phyloP scores from a whole-genome alignment of 1,140 invertebrate genomes.

The Dendrolimus kikuchii region DNA sequence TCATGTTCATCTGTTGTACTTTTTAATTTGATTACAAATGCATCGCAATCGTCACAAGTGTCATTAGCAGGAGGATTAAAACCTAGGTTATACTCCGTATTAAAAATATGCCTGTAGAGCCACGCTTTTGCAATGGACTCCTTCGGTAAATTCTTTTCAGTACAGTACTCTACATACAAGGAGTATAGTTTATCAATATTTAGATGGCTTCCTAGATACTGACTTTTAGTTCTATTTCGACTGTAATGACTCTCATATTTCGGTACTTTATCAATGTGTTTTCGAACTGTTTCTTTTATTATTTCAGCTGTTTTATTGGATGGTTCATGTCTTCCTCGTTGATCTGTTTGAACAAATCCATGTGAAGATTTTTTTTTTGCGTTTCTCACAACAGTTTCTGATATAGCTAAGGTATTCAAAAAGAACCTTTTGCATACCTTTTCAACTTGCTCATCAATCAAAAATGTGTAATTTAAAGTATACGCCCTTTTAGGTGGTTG shows the following conservation, averaged over 20 bases:
- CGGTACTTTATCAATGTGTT: too few relatives aligned
- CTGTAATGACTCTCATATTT: too few relatives aligned
- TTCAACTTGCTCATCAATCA: too few relatives aligned
- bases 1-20: constrained; percentile 8
- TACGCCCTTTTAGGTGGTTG: too few relatives aligned
- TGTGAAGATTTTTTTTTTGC: constrained; percentile 14
- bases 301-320: too few relatives aligned
- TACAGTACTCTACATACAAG: constrained; percentile 13
- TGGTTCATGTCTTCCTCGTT: constrained; percentile 6
- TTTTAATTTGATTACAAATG: constrained; percentile 10
- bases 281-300: too few relatives aligned
- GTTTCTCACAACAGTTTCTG: constrained; percentile 16
- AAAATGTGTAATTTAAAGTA: too few relatives aligned
- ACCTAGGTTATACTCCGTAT: constrained; percentile 13
- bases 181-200: constrained; percentile 4
- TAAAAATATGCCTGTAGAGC: constrained; percentile 15
- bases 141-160: constrained; percentile 11
- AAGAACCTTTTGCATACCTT: constrained; percentile 10
- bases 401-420: constrained; percentile 14
- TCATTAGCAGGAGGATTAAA: constrained; percentile 13
- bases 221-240: too few relatives aligned
- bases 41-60: constrained; percentile 14
- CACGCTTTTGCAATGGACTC: constrained; percentile 12
- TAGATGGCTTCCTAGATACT: too few relatives aligned
- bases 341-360: constrained; percentile 12